Percentiles rank a stretch among this genome's conserved stretches.
These are phyloP conservation scores for Orthonevra nobilis DNA, from an alignment of 2,888 invertebrate genomes.

Conservation along the genomic window DNA sequence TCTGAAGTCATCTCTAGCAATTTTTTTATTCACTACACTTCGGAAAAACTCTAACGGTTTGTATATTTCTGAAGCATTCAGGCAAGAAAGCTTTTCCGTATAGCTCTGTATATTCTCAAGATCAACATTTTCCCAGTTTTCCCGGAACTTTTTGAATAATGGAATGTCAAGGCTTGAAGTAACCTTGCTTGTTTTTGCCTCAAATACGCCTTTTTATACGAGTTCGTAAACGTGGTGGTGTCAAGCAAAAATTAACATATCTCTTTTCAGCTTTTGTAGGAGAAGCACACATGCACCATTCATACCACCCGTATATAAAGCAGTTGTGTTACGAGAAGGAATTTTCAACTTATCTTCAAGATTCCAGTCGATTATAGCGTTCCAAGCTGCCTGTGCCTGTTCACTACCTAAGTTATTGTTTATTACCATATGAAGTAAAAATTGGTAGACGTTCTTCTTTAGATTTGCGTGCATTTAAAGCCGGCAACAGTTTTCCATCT, in stretches of 20 bases:
- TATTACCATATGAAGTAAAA: conserved; percentile 75
- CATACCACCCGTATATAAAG: conserved; percentile 25
- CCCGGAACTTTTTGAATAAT: background rate
- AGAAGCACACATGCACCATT: background rate
- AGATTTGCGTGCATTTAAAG: conserved; percentile 45
- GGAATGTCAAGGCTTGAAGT: conserved; percentile 6
- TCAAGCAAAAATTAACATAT: conserved; percentile 2
- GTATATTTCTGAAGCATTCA: background rate
- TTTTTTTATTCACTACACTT: too few relatives aligned
- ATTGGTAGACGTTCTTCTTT: conserved; percentile 73
- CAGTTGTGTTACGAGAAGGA: conserved; percentile 71
- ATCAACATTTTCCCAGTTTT: background rate
- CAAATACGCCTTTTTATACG: background rate
- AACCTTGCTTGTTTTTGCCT: background rate
- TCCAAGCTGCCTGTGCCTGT: conserved; percentile 71
- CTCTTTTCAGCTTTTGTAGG: too few relatives aligned
- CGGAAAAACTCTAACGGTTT: too few relatives aligned
- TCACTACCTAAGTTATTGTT: conserved; percentile 72
- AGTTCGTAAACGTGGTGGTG: too few relatives aligned
- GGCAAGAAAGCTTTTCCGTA: background rate
- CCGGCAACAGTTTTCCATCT: conserved; percentile 74
- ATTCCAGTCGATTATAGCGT: conserved; percentile 58
- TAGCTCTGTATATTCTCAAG: background rate
- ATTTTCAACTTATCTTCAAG: conserved; percentile 71
- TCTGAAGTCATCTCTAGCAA: too few relatives aligned